Base-by-base conservation (phyloP, 2,797 vertebrate species). In the Alosa sapidissima region DNA sequence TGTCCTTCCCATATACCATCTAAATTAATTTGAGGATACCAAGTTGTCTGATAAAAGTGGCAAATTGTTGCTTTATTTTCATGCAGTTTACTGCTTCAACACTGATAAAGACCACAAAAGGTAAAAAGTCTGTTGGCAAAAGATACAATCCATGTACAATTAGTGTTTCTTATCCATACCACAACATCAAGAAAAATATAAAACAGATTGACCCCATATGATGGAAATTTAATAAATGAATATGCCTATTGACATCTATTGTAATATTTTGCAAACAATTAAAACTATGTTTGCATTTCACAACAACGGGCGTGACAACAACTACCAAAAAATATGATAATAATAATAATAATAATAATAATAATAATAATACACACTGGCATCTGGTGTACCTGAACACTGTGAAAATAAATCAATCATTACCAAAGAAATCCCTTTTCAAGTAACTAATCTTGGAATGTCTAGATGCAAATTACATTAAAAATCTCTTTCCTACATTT, bases 401-500 rank as follows among this genome's bases (percentile, higher is more conserved):
- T 41, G 11, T 36, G 9, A 28, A 28, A 28, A 28, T 28, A 41
- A 41, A 10, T 14, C 45, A 4, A 41, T 75, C 14, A 41, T 75
- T 75, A 21, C 41, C 41, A 47, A 78, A 78, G 36, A 62, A 62
- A 72, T 33, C 24, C 62, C 24, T 68, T 65, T 55, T 55, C 54
- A 58, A 21, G 24, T 65, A 65, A 75, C 11, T 78, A 21, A 47
- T 78, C 72, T 47, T 47, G 41, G 72, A 78, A 78, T 72, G 72
- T 45, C 36, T 78, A 21, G 24, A 62, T 24, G 41, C 72, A 78
- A 78, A 78, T 21, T 78, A 8, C 13, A 62, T 14, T 24, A 51
- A 51, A 11, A 51, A 51, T 51, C 2, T 62, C n/a, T 36, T 33
- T 72, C 3, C 28, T 13, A 4, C 1, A 14, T 78, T 78, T 78